Evolutionary conservation across 92 coral and sea anemone genomes (phyloP).

Genomic region (Pocillopora meandrina): DNA sequence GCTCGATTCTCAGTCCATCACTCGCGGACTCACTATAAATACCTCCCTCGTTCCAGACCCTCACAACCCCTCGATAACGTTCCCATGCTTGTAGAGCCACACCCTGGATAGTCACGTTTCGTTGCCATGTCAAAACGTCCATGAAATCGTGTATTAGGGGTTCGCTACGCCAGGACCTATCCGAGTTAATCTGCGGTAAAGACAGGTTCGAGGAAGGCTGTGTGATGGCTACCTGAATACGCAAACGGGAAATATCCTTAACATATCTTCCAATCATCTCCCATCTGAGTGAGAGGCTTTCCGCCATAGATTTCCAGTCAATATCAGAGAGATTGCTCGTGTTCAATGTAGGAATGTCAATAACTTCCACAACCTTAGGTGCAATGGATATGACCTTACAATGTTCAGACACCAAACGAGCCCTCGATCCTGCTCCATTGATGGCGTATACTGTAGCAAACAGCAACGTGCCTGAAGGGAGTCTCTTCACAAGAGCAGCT

Average conservation of each 20-base stretch:
- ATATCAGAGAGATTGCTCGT: conserved; percentile 61
- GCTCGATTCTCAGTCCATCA: conserved; percentile 83
- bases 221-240: conserved; percentile 83
- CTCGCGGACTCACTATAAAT: conserved; percentile 74
- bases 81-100: conserved; percentile 66
- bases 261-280: conserved; percentile 61
- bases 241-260: conserved; percentile 73
- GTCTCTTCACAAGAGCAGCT: conserved; percentile 53
- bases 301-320: conserved; percentile 84
- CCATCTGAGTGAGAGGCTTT: conserved; percentile 80
- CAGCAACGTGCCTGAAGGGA: conserved; percentile 67
- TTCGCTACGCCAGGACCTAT: conserved; percentile 84
- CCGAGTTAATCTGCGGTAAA: conserved; percentile 47
- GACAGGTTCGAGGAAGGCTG: conserved; percentile 61
- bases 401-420: conserved; percentile 52
- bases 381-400: conserved; percentile 63
- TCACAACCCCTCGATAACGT: conserved; percentile 79
- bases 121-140: conserved; percentile 68
- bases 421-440: conserved; percentile 73
- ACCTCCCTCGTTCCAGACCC: conserved; percentile 77
- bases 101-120: conserved; percentile 66
- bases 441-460: conserved; percentile 73
- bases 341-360: conserved; percentile 55
- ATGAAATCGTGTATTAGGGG: conserved; percentile 76
- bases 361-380: conserved; percentile 67